Conservation (phyloP, 2,888 invertebrate species). For the Bruchidius siliquastri region DNA sequence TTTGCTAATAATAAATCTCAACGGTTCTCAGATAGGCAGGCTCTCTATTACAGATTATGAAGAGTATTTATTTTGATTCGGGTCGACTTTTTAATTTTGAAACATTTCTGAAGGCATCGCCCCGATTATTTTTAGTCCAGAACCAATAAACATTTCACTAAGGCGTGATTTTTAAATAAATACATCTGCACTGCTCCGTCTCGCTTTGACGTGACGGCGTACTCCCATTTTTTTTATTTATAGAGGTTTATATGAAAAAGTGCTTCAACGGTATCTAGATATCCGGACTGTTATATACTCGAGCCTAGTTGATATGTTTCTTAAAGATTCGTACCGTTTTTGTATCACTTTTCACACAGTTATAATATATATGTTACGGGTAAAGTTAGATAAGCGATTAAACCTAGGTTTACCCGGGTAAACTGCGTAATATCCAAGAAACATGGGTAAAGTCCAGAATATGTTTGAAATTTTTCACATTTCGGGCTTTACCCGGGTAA, state of each 20-base stretch:
- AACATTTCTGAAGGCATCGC: slow-evolving; percentile 26
- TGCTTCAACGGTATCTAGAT: background rate
- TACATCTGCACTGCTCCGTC: slow-evolving; percentile 27
- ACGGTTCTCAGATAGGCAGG: background rate
- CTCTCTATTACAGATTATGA: slow-evolving; percentile 25
- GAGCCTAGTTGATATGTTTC: too few relatives aligned
- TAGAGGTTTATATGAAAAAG: slow-evolving; percentile 8
- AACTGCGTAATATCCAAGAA: too few relatives aligned
- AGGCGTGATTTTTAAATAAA: slow-evolving; percentile 37
- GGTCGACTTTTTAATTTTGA: slow-evolving; percentile 34
- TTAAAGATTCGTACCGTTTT: too few relatives aligned
- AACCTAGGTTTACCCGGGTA: too few relatives aligned
- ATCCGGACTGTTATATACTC: too few relatives aligned
- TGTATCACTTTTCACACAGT: too few relatives aligned
- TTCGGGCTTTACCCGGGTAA: too few relatives aligned
- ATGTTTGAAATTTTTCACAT: too few relatives aligned
- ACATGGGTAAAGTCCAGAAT: too few relatives aligned
- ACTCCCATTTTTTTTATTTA: slow-evolving; percentile 26
- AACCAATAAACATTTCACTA: slow-evolving; percentile 39
- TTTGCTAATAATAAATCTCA: slow-evolving; percentile 25
- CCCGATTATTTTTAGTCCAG: slow-evolving; percentile 32
- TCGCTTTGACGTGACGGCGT: slow-evolving; percentile 18
- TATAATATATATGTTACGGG: too few relatives aligned
- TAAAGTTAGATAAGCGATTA: too few relatives aligned
- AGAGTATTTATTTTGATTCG: slow-evolving; percentile 35